A percentile compares a stretch with the other conserved stretches of the same genome.
Conservation (phyloP, 2,797 vertebrate species). For the Bradypodion ventrale region DNA sequence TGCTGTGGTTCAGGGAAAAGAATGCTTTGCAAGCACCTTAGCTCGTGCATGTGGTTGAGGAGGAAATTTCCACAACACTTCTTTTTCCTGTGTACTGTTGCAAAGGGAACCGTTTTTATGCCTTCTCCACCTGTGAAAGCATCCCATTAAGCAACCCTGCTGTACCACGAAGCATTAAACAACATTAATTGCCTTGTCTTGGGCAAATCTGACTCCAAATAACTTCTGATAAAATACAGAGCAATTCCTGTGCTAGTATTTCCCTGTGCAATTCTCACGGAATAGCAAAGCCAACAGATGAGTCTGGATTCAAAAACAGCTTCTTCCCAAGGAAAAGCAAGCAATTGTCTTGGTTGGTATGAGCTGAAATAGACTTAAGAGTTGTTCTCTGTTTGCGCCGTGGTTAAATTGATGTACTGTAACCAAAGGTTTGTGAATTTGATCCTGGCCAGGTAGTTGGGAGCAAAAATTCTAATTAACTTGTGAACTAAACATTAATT, state of each 20-base stretch:
- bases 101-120: conserved; percentile 34
- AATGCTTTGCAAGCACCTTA: not conserved
- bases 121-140: not conserved
- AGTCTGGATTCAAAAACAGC: not conserved
- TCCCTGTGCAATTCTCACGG: not conserved
- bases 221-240: conserved; percentile 13
- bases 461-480: no score
- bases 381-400: no score
- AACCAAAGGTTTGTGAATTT: no score
- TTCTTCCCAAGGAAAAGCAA: not conserved
- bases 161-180: not conserved
- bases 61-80: conserved; percentile 29
- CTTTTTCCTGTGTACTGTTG: conserved; percentile 10
- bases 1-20: not conserved
- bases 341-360: not conserved
- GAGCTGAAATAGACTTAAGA: not conserved
- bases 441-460: no score
- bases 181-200: conserved; percentile 9
- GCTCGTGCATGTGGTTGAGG: not conserved
- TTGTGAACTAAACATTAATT: no score
- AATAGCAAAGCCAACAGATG: not conserved
- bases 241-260: not conserved
- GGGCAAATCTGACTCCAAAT: not conserved
- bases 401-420: no score
- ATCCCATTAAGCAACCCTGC: conserved; percentile 16